Base-by-base conservation (phyloP, 2,888 invertebrate species). In the Drosophila yooni region DNA sequence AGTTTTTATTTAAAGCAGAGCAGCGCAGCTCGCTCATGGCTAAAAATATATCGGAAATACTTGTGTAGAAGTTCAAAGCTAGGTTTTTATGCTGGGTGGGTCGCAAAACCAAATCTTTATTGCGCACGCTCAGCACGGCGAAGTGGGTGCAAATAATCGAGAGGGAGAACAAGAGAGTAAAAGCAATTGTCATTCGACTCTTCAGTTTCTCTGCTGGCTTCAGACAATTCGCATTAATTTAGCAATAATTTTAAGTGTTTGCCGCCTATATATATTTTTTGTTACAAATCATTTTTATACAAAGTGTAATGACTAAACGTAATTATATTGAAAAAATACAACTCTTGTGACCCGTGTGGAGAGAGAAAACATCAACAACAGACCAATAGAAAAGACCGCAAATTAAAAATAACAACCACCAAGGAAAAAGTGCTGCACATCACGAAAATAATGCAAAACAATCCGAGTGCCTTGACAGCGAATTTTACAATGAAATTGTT, bases 221-320 rank as follows among this genome's bases (percentile, higher is more conserved):
- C 67, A 76, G 58, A 59, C 80, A 77, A 76, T 83, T 86, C 83
- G 74, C 76, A 74, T 83, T 86, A 80, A 88, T 83, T 83, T 67
- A 76, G 66, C 83, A 78, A 83, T 83, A 86, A 80, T 58, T 70
- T 78, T 70, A 76, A 82, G 64, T 71, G 77, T 73, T 79, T 70
- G 18, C 27, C 64, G 40, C 56, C 60, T 75, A 48, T 54, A 15
- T 36, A 15, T 57, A 38, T 65, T 58, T 75, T 21, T 40, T 60
- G 62, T 62, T 66, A 64, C 63, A 69, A 72, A 69, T 68, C 31
- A 64, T 62, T 69, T 64, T 69, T 61, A 52, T 33, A 52, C 27
- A 63, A 65, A 53, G 27, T 51, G 54, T 27, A 57, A 29, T 48
- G 18, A 50, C n/a, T 33, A 50, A 40, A 48, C 29, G 3, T 36